phyloP scores from a whole-genome alignment of 2,888 invertebrate species.

The Dione juno region DNA sequence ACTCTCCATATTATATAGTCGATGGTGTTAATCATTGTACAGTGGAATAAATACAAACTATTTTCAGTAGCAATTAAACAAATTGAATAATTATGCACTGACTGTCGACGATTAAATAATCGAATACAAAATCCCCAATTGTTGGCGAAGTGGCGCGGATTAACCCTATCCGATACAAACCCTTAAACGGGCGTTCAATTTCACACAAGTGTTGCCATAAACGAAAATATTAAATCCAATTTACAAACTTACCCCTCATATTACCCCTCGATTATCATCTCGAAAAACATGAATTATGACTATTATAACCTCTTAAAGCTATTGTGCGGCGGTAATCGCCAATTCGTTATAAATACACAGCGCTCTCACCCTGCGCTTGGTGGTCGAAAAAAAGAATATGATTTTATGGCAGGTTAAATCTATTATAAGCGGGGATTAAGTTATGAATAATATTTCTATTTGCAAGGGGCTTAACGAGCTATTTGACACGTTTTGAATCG shows the following conservation, averaged over 20 bases:
- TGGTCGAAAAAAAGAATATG: slow-evolving; percentile 73
- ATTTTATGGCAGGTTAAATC: slow-evolving; percentile 83
- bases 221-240: slow-evolving; percentile 83
- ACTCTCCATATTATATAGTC: slow-evolving; percentile 34
- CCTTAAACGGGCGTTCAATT: slow-evolving; percentile 79
- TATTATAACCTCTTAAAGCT: slow-evolving; percentile 74
- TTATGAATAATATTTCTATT: slow-evolving; percentile 81
- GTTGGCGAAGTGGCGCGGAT: slow-evolving; percentile 54
- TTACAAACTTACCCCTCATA: slow-evolving; percentile 68
- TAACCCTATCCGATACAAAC: slow-evolving; percentile 69
- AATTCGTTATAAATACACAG: slow-evolving; percentile 69
- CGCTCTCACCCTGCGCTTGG: slow-evolving; percentile 72
- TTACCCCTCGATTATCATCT: slow-evolving; percentile 73
- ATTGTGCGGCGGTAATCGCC: slow-evolving; percentile 76
- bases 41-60: slow-evolving; percentile 43
- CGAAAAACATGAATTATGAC: slow-evolving; percentile 78
- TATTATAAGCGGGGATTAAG: slow-evolving; percentile 81
- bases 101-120: slow-evolving; percentile 37
- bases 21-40: slow-evolving; percentile 40
- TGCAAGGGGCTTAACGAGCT: slow-evolving; percentile 78
- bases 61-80: slow-evolving; percentile 43
- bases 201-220: slow-evolving; percentile 79
- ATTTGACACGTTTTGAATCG: slow-evolving; percentile 76
- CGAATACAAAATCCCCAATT: slow-evolving; percentile 46
- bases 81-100: slow-evolving; percentile 41